phyloP scores from a whole-genome alignment of 92 coral and sea anemone species.

The Meandrina meandrites region DNA sequence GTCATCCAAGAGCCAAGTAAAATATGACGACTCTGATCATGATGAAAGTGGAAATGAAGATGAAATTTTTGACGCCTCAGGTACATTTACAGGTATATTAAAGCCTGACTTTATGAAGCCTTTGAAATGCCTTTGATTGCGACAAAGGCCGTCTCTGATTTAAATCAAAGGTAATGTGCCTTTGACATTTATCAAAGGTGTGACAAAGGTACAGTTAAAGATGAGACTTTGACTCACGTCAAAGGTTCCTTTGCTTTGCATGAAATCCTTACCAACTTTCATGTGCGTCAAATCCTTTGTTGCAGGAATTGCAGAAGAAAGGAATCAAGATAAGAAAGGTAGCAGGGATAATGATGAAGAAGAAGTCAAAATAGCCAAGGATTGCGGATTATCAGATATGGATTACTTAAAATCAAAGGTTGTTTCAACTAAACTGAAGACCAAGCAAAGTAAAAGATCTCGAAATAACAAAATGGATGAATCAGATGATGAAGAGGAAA shows the following conservation, averaged over 20 bases:
- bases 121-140: no score
- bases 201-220: no score
- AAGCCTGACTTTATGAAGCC: no score
- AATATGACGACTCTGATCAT: conserved; percentile 71
- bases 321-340: background rate
- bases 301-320: conserved; percentile 11
- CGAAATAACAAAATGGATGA: background rate
- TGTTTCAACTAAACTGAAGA: conserved; percentile 28
- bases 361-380: conserved; percentile 37
- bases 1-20: conserved; percentile 27
- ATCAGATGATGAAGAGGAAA: conserved; percentile 22
- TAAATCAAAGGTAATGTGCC: no score
- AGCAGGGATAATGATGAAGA: conserved; percentile 15
- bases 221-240: no score
- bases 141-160: no score
- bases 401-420: conserved; percentile 88
- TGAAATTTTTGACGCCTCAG: conserved; percentile 42
- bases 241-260: no score
- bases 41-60: conserved; percentile 67
- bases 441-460: conserved; percentile 4
- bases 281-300: no score
- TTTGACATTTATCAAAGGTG: no score
- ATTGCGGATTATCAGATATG: conserved; percentile 81
- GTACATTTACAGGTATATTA: background rate
- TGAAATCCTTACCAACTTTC: no score